Conservation (phyloP, 1,140 invertebrate genomes). For the Calephelis virginiensis region DNA sequence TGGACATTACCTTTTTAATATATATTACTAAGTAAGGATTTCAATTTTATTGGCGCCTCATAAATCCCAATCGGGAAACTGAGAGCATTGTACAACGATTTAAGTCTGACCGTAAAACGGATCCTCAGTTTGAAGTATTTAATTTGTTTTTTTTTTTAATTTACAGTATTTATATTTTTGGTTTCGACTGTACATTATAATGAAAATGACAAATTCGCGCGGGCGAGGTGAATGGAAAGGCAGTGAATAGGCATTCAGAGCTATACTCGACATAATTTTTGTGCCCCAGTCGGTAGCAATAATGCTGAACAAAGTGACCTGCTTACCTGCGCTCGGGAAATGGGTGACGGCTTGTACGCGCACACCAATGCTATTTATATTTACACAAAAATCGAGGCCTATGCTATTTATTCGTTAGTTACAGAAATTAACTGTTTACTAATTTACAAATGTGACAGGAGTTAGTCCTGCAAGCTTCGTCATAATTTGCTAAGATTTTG, state of each 20-base stretch:
- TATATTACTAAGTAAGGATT: too few relatives aligned
- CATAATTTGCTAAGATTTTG: too few relatives aligned
- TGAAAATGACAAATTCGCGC: slow-evolving; percentile 11
- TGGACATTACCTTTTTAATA: too few relatives aligned
- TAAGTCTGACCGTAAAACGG: too few relatives aligned
- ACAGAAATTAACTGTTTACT: too few relatives aligned
- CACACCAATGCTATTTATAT: neutral
- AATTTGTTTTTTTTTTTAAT: too few relatives aligned
- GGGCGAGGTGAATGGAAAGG: slow-evolving; percentile 6
- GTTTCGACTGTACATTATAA: slow-evolving; percentile 2
- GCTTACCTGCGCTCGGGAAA: slow-evolving; percentile 5
- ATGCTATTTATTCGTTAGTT: neutral
- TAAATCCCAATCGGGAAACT: too few relatives aligned
- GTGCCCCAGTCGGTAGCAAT: slow-evolving; percentile 4
- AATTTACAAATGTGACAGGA: too few relatives aligned
- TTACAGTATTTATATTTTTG: neutral
- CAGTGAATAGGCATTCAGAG: slow-evolving; percentile 14
- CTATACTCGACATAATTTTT: slow-evolving; percentile 14
- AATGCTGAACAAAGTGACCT: slow-evolving; percentile 11
- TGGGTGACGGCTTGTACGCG: neutral
- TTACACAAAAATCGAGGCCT: neutral
- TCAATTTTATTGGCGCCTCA: too few relatives aligned
- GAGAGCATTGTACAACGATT: too few relatives aligned
- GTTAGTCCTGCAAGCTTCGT: too few relatives aligned
- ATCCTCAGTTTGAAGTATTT: too few relatives aligned